These are phyloP conservation scores for Acronicta alni DNA, from an alignment of 2,888 invertebrate species.

Conservation along the genomic window DNA sequence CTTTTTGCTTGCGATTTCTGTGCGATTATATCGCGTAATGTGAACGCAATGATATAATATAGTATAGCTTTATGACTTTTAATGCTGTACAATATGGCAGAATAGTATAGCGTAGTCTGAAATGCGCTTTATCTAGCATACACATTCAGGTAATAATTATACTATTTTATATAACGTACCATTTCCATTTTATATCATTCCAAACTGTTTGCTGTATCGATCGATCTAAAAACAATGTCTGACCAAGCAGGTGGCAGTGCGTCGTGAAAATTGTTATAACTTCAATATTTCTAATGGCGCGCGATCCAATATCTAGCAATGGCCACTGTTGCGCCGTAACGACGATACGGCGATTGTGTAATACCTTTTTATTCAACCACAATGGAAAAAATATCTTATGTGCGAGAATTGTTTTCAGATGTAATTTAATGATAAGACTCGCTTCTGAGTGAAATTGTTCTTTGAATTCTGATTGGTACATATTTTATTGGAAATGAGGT, in stretches of 20 bases:
- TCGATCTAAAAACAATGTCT: neutral
- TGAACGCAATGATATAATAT: too few species aligned
- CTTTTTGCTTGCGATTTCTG: too few species aligned
- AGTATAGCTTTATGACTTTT: too few species aligned
- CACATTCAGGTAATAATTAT: too few species aligned
- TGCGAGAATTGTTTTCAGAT: neutral
- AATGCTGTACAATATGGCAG: too few species aligned
- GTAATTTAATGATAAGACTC: conserved; percentile 9
- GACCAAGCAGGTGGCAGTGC: conserved; percentile 12
- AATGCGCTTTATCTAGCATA: too few species aligned
- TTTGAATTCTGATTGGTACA: neutral
- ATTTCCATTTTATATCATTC: too few species aligned
- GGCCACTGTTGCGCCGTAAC: conserved; percentile 35
- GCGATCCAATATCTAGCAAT: conserved; percentile 76
- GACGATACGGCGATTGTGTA: conserved; percentile 11
- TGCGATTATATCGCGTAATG: too few species aligned
- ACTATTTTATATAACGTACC: too few species aligned
- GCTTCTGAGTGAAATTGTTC: conserved; percentile 2
- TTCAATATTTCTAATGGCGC: conserved; percentile 79
- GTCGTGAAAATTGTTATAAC: conserved; percentile 66
- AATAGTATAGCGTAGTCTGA: too few species aligned
- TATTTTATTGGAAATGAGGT: neutral
- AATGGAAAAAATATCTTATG: conserved; percentile 7
- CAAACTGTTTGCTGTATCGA: neutral
- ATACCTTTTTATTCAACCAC: conserved; percentile 4